Percentiles rank a stretch among this genome's conserved stretches.
Evolutionary conservation across 2,888 invertebrate genomes (phyloP).

Genomic region (Eurytoma californica): DNA sequence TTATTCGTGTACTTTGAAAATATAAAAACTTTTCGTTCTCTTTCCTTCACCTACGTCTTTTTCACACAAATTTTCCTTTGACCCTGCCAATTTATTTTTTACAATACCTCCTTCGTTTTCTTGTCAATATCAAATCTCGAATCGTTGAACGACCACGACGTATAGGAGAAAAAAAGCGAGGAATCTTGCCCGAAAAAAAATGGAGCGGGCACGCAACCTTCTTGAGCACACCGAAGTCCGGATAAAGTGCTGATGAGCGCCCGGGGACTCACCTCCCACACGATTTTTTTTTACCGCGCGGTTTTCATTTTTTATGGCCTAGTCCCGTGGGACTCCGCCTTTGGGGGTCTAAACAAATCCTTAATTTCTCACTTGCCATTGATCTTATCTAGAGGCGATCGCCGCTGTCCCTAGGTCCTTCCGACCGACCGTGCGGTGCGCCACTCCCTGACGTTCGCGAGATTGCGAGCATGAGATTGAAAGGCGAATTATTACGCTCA

Average conservation of each 20-base stretch:
- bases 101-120: too few relatives aligned
- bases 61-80: too few relatives aligned
- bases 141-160: not conserved
- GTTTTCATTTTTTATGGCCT: conserved; percentile 10
- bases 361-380: conserved; percentile 21
- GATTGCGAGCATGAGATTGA: too few relatives aligned
- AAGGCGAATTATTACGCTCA: too few relatives aligned
- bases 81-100: too few relatives aligned
- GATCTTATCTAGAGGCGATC: not conserved
- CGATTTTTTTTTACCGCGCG: conserved; percentile 1
- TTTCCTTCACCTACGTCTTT: too few relatives aligned
- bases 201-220: not conserved
- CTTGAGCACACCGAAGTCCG: not conserved
- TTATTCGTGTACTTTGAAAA: too few relatives aligned
- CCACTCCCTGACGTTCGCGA: too few relatives aligned
- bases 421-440: not conserved
- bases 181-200: not conserved
- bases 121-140: not conserved
- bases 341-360: conserved; percentile 36
- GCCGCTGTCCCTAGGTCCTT: not conserved
- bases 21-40: too few relatives aligned
- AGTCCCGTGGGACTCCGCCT: not conserved
- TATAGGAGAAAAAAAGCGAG: too few relatives aligned
- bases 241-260: conserved; percentile 12
- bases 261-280: not conserved